A percentile compares a stretch with the other conserved stretches of the same genome.
phyloP scores from a whole-genome alignment of 2,113 vertebrate genomes.

The Physeter macrocephalus region DNA sequence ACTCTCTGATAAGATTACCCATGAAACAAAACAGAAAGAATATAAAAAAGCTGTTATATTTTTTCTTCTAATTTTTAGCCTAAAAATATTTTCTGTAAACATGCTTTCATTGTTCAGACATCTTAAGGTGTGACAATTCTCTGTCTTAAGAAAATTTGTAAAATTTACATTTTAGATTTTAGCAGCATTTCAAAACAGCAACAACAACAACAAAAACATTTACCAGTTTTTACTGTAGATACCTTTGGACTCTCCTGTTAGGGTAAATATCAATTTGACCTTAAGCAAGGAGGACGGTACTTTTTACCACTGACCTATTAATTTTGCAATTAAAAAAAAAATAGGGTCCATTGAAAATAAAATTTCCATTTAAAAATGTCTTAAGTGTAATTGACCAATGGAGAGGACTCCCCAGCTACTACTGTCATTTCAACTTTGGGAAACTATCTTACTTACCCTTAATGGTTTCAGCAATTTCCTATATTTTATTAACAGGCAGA shows the following conservation, averaged over 20 bases:
- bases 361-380: slow-evolving; percentile 11
- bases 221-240: neutral
- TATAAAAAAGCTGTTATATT: slow-evolving; percentile 30
- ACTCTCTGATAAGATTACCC: neutral
- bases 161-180: slow-evolving; percentile 24
- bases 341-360: neutral
- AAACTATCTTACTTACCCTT: neutral
- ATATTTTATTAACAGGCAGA: neutral
- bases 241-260: slow-evolving; percentile 11
- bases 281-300: neutral
- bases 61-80: slow-evolving; percentile 22
- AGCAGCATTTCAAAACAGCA: neutral
- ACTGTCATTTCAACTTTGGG: neutral
- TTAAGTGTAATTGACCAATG: neutral
- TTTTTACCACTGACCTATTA: slow-evolving; percentile 1
- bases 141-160: neutral
- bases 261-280: slow-evolving; percentile 7
- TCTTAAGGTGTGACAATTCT: neutral
- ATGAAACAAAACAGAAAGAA: slow-evolving; percentile 46
- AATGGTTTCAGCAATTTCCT: slow-evolving; percentile 22
- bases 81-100: neutral
- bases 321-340: slow-evolving; percentile 32
- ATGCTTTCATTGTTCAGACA: slow-evolving; percentile 32
- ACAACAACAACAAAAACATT: neutral
- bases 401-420: neutral